These are phyloP conservation scores for Grapholita molesta DNA, from an alignment of 1,140 invertebrate species.

Conservation along the genomic window DNA sequence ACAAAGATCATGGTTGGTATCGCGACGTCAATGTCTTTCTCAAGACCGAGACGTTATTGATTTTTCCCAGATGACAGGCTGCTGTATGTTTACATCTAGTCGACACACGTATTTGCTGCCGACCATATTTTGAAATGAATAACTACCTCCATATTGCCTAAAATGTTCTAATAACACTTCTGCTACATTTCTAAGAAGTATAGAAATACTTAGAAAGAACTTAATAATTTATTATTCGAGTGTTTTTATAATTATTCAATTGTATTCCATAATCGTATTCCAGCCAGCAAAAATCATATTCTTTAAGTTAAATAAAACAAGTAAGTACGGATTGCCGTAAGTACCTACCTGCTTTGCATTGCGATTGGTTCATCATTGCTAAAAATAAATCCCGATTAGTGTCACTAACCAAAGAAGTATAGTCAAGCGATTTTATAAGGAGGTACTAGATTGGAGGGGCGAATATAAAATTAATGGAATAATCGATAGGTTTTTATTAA, in stretches of 20 bases:
- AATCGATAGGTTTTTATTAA: no score
- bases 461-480: no score
- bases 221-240: no score
- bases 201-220: no score
- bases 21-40: neutral
- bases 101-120: neutral
- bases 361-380: neutral
- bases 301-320: neutral
- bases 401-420: neutral
- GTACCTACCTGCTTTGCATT: neutral
- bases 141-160: neutral
- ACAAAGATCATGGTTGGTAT: conserved; percentile 25
- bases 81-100: conserved; percentile 4
- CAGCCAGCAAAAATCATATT: neutral
- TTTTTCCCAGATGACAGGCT: conserved; percentile 24
- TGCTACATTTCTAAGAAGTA: no score
- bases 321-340: neutral
- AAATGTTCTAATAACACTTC: no score
- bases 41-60: conserved; percentile 27
- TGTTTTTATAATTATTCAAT: no score
- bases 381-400: conserved; percentile 13
- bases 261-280: no score
- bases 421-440: neutral
- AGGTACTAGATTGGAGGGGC: neutral
- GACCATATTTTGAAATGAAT: neutral